Conservation (phyloP, 2,888 invertebrate genomes). For the Ectemnius continuus region DNA sequence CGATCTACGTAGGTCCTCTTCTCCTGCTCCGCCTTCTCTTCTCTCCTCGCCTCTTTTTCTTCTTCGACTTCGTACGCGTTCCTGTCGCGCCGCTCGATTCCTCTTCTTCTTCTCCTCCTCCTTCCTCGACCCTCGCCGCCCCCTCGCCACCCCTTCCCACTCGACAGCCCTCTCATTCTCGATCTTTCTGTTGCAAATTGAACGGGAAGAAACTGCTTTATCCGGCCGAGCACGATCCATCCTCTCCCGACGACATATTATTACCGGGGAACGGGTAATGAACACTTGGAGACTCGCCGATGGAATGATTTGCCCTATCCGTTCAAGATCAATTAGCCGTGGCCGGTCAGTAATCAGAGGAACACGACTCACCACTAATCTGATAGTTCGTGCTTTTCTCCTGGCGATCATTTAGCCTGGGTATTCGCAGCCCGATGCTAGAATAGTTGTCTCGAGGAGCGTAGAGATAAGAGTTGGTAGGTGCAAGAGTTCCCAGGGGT, state of each 20-base stretch:
- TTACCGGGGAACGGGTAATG: constrained; percentile 40
- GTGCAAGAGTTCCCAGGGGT: too few relatives aligned
- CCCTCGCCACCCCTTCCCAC: constrained; percentile 20
- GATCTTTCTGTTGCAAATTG: constrained; percentile 25
- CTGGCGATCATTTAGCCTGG: too few relatives aligned
- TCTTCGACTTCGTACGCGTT: constrained; percentile 17
- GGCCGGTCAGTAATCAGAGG: neutral
- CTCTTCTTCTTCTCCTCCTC: constrained; percentile 32
- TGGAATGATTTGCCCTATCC: constrained; percentile 32
- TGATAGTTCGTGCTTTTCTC: too few relatives aligned
- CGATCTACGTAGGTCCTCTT: neutral
- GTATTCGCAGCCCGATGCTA: too few relatives aligned
- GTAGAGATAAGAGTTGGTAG: too few relatives aligned
- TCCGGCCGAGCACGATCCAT: constrained; percentile 50
- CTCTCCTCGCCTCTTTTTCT: constrained; percentile 15
- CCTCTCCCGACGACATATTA: constrained; percentile 50
- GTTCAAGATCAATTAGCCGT: constrained; percentile 36
- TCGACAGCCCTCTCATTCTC: neutral
- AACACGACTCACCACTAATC: neutral
- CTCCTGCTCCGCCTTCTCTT: constrained; percentile 11
- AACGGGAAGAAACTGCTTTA: constrained; percentile 48
- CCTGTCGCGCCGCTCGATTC: constrained; percentile 40
- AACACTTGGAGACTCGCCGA: constrained; percentile 30
- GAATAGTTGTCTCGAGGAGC: too few relatives aligned
- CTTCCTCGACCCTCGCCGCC: constrained; percentile 14